A percentile compares a stretch with the other conserved stretches of the same genome.
Evolutionary conservation across 2,888 invertebrate species (phyloP).

Genomic region (Camponotus fellah): DNA sequence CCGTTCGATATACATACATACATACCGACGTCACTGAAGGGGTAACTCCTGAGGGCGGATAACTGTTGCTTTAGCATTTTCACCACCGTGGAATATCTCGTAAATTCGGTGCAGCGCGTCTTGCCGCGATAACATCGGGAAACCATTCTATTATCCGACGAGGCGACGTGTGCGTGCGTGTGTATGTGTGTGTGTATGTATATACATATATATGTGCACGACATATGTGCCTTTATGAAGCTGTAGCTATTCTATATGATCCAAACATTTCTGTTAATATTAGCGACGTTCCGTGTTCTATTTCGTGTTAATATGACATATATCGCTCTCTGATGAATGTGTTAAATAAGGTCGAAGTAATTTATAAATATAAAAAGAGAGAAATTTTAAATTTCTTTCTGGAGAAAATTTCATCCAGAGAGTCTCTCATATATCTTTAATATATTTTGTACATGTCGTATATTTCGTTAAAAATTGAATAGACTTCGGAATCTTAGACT

Average conservation of each 20-base stretch:
- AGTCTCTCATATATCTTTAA: background rate
- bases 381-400: no score
- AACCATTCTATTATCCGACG: conserved; percentile 70
- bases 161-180: background rate
- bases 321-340: background rate
- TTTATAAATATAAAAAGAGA: background rate
- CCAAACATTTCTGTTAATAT: conserved; percentile 29
- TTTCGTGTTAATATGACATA: background rate
- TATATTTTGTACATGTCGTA: background rate
- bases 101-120: conserved; percentile 67
- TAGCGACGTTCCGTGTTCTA: background rate
- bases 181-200: no score
- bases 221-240: conserved; percentile 13
- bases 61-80: conserved; percentile 75
- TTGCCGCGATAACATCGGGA: conserved; percentile 69
- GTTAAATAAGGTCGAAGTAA: conserved; percentile 7
- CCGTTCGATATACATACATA: conserved; percentile 14
- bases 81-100: conserved; percentile 70
- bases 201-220: no score
- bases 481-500: background rate
- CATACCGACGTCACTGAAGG: conserved; percentile 5
- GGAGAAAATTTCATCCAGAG: background rate
- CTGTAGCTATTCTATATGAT: conserved; percentile 14
- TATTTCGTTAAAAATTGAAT: background rate
- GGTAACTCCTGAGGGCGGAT: conserved; percentile 35